Evolutionary conservation across 1,140 invertebrate genomes (phyloP).

Genomic region (Solenopsis invicta): DNA sequence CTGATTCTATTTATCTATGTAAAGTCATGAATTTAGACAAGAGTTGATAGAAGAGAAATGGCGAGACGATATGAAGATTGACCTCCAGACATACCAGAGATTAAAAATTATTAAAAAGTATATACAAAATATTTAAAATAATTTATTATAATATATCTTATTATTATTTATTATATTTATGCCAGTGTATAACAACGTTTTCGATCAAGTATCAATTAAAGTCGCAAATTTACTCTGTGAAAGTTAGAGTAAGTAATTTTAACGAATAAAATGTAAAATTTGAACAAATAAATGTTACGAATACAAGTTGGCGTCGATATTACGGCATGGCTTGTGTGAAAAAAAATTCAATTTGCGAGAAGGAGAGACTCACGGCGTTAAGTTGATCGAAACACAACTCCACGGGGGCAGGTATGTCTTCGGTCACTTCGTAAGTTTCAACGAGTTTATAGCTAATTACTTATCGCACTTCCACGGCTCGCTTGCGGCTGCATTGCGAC

Average conservation of each 20-base stretch:
- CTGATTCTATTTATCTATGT: too few relatives aligned
- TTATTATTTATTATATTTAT: too few relatives aligned
- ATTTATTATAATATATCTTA: too few relatives aligned
- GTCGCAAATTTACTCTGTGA: not conserved
- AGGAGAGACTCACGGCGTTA: not conserved
- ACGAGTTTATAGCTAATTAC: slow-evolving; percentile 51
- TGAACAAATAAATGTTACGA: too few relatives aligned
- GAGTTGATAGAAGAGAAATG: too few relatives aligned
- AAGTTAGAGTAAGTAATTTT: not conserved
- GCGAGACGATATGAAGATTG: too few relatives aligned
- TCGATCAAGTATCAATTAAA: not conserved
- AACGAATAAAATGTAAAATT: too few relatives aligned
- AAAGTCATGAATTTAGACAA: too few relatives aligned
- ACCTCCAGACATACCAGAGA: too few relatives aligned
- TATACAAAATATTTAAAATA: too few relatives aligned
- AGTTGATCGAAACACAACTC: not conserved
- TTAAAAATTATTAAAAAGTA: too few relatives aligned
- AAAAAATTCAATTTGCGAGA: not conserved
- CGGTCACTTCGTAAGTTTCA: not conserved
- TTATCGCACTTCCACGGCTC: slow-evolving; percentile 29
- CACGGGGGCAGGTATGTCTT: not conserved
- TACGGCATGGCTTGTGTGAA: not conserved
- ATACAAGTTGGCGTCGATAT: slow-evolving; percentile 13
- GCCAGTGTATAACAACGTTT: too few relatives aligned
- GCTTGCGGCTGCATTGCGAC: slow-evolving; percentile 21